Percentiles rank a stretch among this genome's conserved stretches.
Conservation (phyloP, 2,888 invertebrate genomes). For the Pherbina coryleti region DNA sequence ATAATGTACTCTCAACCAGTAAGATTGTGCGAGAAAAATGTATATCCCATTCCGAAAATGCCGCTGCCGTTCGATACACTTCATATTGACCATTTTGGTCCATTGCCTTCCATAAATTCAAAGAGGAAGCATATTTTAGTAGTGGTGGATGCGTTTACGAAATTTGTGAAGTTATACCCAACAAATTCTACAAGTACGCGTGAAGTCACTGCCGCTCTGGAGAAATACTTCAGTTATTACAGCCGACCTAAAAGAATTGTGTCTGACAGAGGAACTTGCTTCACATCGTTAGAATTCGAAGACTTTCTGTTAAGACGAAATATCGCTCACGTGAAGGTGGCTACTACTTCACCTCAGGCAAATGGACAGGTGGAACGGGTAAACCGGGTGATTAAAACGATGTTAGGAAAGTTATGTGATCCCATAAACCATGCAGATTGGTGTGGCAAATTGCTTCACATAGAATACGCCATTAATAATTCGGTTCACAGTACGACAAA, state of each 20-base stretch:
- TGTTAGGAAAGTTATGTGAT: conserved; percentile 35
- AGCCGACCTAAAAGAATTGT: conserved; percentile 39
- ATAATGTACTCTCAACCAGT: too few relatives aligned
- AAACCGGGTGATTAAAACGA: conserved; percentile 32
- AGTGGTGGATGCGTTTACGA: conserved; percentile 8
- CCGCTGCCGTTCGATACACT: too few relatives aligned
- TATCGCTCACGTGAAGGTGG: background rate
- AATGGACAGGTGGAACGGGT: conserved; percentile 1
- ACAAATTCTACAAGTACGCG: conserved; percentile 27
- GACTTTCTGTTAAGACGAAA: background rate
- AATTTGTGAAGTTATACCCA: conserved; percentile 22
- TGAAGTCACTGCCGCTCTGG: conserved; percentile 28
- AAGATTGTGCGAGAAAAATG: too few relatives aligned
- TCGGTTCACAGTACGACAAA: conserved; percentile 20
- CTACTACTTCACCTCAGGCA: background rate
- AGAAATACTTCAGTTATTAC: conserved; percentile 43
- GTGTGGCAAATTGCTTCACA: background rate
- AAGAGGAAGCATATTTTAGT: conserved; percentile 23
- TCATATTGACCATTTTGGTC: conserved; percentile 32
- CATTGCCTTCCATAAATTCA: conserved; percentile 19
- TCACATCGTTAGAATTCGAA: conserved; percentile 13
- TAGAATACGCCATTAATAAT: conserved; percentile 31
- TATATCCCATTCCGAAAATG: too few relatives aligned
- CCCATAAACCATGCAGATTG: conserved; percentile 32
- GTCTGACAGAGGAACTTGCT: conserved; percentile 32